These are phyloP conservation scores for Shargacucullia verbasci DNA, from an alignment of 2,888 invertebrate genomes.

Conservation along the genomic window DNA sequence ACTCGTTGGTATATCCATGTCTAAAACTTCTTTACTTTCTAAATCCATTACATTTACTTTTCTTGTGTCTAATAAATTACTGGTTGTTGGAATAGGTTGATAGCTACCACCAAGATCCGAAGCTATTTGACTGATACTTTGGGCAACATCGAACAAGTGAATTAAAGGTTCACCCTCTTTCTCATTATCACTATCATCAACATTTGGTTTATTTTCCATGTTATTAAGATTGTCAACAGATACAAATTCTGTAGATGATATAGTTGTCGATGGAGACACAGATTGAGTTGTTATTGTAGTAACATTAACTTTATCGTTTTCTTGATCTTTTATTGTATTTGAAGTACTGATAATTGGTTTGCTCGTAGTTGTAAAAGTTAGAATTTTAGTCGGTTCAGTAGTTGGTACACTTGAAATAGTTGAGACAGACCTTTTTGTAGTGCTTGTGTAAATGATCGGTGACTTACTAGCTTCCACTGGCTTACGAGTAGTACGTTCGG, in stretches of 20 bases:
- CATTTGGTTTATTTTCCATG: constrained; percentile 36
- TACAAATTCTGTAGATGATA: constrained; percentile 74
- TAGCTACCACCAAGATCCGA: constrained; percentile 81
- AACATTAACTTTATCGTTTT: constrained; percentile 70
- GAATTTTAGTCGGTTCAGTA: constrained; percentile 33
- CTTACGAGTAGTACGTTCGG: constrained; percentile 67
- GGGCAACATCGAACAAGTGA: constrained; percentile 82
- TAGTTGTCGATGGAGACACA: constrained; percentile 79
- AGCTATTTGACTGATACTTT: constrained; percentile 86
- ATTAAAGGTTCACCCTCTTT: constrained; percentile 65
- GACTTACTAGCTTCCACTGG: constrained; percentile 60
- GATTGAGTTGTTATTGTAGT: constrained; percentile 85
- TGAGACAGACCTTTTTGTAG: constrained; percentile 50
- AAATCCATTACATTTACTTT: constrained; percentile 68
- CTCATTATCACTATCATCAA: constrained; percentile 39
- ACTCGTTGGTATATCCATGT: constrained; percentile 78
- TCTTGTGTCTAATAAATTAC: constrained; percentile 73
- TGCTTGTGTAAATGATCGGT: constrained; percentile 37
- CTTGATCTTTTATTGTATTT: constrained; percentile 58
- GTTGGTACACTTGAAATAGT: constrained; percentile 37
- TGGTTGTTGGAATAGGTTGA: constrained; percentile 76
- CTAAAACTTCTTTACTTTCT: constrained; percentile 83
- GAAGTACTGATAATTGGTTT: constrained; percentile 56
- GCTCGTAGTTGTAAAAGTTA: constrained; percentile 41
- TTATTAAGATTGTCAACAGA: constrained; percentile 58